Percentiles rank a stretch among this genome's conserved stretches.
Evolutionary conservation across 1,140 invertebrate species (phyloP).

Genomic region (Coboldia fuscipes): DNA sequence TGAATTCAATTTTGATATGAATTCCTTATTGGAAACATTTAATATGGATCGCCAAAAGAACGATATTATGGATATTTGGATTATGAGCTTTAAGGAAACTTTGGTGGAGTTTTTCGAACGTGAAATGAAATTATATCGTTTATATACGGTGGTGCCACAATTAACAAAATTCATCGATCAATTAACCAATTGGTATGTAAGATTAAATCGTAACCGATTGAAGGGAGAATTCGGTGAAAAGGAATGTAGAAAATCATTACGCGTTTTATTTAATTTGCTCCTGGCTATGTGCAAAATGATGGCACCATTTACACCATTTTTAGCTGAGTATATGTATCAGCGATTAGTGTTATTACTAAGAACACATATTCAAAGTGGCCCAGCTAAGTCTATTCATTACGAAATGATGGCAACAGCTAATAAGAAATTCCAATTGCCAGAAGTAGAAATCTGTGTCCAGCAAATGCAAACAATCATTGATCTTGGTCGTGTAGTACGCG

Average conservation of each 20-base stretch:
- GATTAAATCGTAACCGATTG: conserved; percentile 84
- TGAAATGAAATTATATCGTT: conserved; percentile 85
- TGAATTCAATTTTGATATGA: conserved; percentile 5
- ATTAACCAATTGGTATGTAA: conserved; percentile 96
- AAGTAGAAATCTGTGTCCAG: conserved; percentile 76
- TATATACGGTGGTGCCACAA: conserved; percentile 89
- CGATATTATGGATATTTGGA: conserved; percentile 97
- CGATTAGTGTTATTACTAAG: conserved; percentile 36
- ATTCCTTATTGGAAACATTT: no score
- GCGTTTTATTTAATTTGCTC: conserved; percentile 74
- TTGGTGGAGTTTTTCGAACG: conserved; percentile 68
- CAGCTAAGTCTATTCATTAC: conserved; percentile 52
- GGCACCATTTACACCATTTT: conserved; percentile 93
- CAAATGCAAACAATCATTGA: conserved; percentile 93
- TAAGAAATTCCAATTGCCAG: conserved; percentile 50
- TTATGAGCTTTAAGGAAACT: conserved; percentile 88
- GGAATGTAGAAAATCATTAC: conserved; percentile 68
- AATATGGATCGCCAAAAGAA: conserved; percentile 14
- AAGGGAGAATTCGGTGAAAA: conserved; percentile 62
- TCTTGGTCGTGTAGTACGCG: conserved; percentile 75
- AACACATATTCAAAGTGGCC: not conserved
- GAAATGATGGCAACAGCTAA: conserved; percentile 64
- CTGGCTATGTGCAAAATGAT: conserved; percentile 80
- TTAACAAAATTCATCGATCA: conserved; percentile 94
- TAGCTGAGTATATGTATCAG: conserved; percentile 93